Evolutionary conservation across 2,797 vertebrate species (phyloP), one percentile per base, ranked within the genome.

Genomic region (Labeo calbasu): DNA sequence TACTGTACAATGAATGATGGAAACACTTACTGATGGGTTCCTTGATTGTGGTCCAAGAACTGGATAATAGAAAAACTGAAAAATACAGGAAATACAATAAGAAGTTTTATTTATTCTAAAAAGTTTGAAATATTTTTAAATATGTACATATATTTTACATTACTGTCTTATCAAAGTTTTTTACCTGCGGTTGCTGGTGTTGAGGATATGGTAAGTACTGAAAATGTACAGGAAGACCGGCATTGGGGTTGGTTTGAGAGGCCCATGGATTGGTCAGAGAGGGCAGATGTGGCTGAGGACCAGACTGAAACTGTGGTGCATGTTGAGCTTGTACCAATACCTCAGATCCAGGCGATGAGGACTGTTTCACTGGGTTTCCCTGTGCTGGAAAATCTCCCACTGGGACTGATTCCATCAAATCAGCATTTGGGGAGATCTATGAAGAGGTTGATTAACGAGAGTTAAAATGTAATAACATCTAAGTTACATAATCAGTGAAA

Each of bases 291-390:
- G 87, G 61, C 86, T 91, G 85, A 89, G 19, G 5, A 88, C 87
- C 73, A 88, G 86, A 77, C 88, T 84, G 85, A 84, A 40, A 92
- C 91, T 92, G n/a, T 11, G 53, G 36, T 21, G 61, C n/a, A 55
- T 55, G 28, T n/a, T 75, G 51, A 19, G 51, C 70, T 28, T 72
- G 70, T 51, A 28, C 28, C 19, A 57, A 53, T 55, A 40, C 28
- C 28, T 75, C 28, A 14, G 72, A 55, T 13, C 72, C 50, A 36
- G 50, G 3, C 0, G 0, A 5, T 4, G 17, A 36, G 23, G 25
- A 73, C 48, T 32, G 17, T 21, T 12, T 32, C 40, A 14, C 15
- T 21, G 71, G 43, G 43, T 43, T 50, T 50, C 28, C 50, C 7
- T 75, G 71, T 12, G 5, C 72, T 59, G 53, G 10, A n/a, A 61